phyloP scores from a whole-genome alignment of 2,113 vertebrate genomes.

The Gnathonemus echidnorhynchus region DNA sequence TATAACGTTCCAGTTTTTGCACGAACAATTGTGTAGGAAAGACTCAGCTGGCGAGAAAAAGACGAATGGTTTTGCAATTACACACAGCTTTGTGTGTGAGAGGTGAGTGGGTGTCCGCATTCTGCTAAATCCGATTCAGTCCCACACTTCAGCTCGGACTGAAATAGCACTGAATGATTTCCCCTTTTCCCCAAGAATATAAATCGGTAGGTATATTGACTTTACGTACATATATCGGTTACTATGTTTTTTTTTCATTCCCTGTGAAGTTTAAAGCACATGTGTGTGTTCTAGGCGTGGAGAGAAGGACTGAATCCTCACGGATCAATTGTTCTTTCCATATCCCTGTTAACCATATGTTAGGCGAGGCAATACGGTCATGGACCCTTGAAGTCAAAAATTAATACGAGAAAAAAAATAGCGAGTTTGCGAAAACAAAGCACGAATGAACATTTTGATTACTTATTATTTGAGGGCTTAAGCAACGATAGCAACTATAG shows the following conservation, averaged over 20 bases:
- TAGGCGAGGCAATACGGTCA: conserved; percentile 31
- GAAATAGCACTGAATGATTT: neutral
- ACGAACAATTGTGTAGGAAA: conserved; percentile 26
- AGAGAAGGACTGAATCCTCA: conserved; percentile 35
- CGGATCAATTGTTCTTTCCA: conserved; percentile 56
- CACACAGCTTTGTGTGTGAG: conserved; percentile 75
- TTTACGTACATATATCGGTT: neutral
- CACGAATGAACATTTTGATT: neutral
- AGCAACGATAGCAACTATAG: neutral
- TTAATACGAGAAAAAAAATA: neutral
- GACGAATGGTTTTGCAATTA: conserved; percentile 53
- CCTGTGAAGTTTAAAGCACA: conserved; percentile 4
- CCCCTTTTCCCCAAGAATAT: neutral
- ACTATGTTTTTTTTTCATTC: neutral
- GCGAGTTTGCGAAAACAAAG: neutral
- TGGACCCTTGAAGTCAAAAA: neutral
- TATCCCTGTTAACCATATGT: conserved; percentile 63
- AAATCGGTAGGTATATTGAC: neutral
- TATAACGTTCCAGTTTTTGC: conserved; percentile 20
- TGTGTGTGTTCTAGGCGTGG: neutral
- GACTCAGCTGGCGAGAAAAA: conserved; percentile 40
- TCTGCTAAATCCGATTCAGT: conserved; percentile 37
- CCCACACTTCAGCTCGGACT: neutral
- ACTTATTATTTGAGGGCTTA: neutral
- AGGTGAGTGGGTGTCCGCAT: conserved; percentile 80